phyloP scores from a whole-genome alignment of 2,888 invertebrate species.

The Esperia sulphurella region DNA sequence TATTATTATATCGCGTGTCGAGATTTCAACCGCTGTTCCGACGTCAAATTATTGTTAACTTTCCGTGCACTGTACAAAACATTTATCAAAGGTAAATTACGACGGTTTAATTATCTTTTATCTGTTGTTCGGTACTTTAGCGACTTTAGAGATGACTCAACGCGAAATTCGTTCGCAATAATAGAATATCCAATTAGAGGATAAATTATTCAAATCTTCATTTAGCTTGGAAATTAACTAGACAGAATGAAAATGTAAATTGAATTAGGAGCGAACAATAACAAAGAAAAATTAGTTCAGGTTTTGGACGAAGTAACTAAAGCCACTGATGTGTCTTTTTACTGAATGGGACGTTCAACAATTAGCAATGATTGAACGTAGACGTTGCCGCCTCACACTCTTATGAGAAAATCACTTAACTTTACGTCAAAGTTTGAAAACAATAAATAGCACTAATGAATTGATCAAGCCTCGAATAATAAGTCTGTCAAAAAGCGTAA shows the following conservation, averaged over 20 bases:
- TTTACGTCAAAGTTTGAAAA: slow-evolving; percentile 16
- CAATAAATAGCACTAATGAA: not conserved
- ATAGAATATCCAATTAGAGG: not conserved
- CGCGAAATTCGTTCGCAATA: not conserved
- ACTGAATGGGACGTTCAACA: not conserved
- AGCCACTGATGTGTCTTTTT: not conserved
- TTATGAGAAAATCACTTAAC: slow-evolving; percentile 23
- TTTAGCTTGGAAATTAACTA: not conserved
- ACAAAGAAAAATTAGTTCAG: not conserved
- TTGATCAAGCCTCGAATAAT: not conserved
- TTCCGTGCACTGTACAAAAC: slow-evolving; percentile 35
- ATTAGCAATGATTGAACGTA: slow-evolving; percentile 38
- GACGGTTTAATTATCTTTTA: slow-evolving; percentile 5
- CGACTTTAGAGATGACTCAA: not conserved
- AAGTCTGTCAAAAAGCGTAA: no score
- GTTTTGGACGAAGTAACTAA: not conserved
- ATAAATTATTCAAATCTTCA: slow-evolving; percentile 1
- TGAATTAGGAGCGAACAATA: not conserved
- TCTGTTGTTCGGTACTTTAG: not conserved
- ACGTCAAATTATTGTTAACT: slow-evolving; percentile 20
- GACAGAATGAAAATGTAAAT: not conserved
- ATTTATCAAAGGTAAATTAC: slow-evolving; percentile 21
- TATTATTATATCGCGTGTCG: slow-evolving; percentile 46
- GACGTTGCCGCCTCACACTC: slow-evolving; percentile 42
- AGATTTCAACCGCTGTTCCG: slow-evolving; percentile 14